Conservation (phyloP, 2,113 vertebrate species). For the Acanthisitta chloris region DNA sequence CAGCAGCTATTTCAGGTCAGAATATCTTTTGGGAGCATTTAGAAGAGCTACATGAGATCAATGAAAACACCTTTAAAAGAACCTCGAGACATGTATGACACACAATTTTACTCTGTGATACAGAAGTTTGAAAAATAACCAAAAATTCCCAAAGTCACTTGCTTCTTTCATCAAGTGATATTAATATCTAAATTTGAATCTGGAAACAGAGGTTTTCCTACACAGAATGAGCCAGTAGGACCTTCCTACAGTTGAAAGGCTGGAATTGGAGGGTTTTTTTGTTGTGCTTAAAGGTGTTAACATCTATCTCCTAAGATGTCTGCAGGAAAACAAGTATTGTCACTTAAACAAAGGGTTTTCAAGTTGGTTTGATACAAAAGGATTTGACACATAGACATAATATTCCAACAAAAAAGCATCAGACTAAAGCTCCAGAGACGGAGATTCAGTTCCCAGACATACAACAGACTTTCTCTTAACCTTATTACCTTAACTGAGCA, state of each 20-base stretch:
- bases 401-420: not conserved
- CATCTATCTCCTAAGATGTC: not conserved
- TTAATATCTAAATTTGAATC: not conserved
- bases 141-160: not conserved
- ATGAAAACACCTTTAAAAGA: not conserved
- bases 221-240: not conserved
- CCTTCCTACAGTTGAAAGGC: not conserved
- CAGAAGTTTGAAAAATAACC: not conserved
- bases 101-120: not conserved
- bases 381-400: not conserved
- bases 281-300: not conserved
- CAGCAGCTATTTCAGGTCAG: not conserved
- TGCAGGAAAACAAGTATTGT: not conserved
- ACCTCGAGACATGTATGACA: not conserved
- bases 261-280: not conserved
- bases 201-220: not conserved
- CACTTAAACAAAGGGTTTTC: not conserved
- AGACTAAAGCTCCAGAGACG: not conserved
- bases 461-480: not conserved
- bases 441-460: not conserved
- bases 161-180: not conserved
- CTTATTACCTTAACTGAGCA: not conserved
- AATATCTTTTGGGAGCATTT: not conserved
- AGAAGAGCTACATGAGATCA: not conserved
- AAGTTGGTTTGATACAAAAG: not conserved